phyloP scores from a whole-genome alignment of 2,888 invertebrate species.

The Aphodius granarius region DNA sequence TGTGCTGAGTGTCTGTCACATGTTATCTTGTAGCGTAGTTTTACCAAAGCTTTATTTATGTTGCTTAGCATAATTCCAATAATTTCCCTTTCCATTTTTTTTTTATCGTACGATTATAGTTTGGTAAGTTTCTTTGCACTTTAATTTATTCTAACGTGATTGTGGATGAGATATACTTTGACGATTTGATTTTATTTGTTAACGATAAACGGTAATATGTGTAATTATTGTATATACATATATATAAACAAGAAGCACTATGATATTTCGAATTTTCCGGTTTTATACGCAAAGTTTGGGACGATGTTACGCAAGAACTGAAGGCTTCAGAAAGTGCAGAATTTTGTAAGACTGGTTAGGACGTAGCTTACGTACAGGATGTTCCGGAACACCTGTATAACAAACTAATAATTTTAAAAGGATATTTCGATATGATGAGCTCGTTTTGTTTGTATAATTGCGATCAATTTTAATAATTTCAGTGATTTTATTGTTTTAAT shows the following conservation, averaged over 20 bases:
- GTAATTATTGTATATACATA: constrained; percentile 40
- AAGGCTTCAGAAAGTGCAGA: constrained; percentile 39
- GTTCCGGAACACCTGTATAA: no score
- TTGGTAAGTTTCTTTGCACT: constrained; percentile 5
- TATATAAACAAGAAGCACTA: no score
- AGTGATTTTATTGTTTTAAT: background rate
- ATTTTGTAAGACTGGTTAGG: constrained; percentile 54
- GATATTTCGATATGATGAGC: constrained; percentile 4
- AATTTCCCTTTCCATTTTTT: background rate
- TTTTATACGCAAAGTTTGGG: background rate
- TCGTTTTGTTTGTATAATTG: constrained; percentile 17
- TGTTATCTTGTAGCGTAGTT: constrained; percentile 25
- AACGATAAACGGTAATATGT: constrained; percentile 33
- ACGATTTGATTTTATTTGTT: background rate
- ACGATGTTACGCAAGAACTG: no score
- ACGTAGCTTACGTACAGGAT: constrained; percentile 35
- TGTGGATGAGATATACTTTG: background rate
- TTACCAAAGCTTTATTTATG: constrained; percentile 53
- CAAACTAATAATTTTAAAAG: constrained; percentile 20
- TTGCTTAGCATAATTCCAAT: constrained; percentile 19
- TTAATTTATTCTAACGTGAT: background rate
- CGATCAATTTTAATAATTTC: background rate
- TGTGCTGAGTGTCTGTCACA: constrained; percentile 38
- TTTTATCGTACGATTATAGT: constrained; percentile 2
- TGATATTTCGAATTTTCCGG: background rate